These are phyloP conservation scores for Diabrotica balteata DNA, from an alignment of 2,888 invertebrate species.

Conservation along the genomic window DNA sequence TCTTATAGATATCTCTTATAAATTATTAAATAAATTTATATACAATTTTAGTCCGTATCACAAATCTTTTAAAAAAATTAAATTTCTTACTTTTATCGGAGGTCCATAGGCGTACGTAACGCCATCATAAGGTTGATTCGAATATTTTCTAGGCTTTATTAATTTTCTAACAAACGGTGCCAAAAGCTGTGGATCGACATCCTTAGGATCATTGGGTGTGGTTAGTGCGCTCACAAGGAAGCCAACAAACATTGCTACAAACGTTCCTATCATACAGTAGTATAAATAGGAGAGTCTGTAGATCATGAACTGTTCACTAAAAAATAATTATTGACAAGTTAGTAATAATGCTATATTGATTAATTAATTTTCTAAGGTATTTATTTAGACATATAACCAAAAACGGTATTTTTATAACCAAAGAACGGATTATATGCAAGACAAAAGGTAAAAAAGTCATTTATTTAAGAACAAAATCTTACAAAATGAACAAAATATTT, in stretches of 20 bases:
- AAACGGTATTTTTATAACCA: too few species aligned
- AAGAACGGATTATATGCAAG: too few species aligned
- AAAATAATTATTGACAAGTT: conserved; percentile 34
- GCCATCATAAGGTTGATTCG: conserved; percentile 54
- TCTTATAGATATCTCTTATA: too few species aligned
- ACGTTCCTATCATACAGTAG: conserved; percentile 76
- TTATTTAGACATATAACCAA: too few species aligned
- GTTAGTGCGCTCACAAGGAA: conserved; percentile 74
- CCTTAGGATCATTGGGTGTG: conserved; percentile 63
- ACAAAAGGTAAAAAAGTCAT: too few species aligned
- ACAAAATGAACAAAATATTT: too few species aligned
- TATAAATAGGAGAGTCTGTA: conserved; percentile 79
- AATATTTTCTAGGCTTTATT: conserved; percentile 54
- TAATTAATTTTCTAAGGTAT: conserved; percentile 46
- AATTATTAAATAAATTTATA: too few species aligned
- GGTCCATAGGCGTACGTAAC: conserved; percentile 54
- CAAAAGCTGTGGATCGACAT: conserved; percentile 67
- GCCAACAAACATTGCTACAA: conserved; percentile 71
- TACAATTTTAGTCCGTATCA: too few species aligned
- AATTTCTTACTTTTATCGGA: conserved; percentile 50
- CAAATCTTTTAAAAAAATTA: too few species aligned
- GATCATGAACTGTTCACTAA: conserved; percentile 67
- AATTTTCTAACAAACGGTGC: conserved; percentile 72
- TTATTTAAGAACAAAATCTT: too few species aligned
- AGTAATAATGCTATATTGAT: background rate